These are phyloP conservation scores for Oriolus oriolus DNA, from an alignment of 2,113 vertebrate species.

Conservation along the genomic window DNA sequence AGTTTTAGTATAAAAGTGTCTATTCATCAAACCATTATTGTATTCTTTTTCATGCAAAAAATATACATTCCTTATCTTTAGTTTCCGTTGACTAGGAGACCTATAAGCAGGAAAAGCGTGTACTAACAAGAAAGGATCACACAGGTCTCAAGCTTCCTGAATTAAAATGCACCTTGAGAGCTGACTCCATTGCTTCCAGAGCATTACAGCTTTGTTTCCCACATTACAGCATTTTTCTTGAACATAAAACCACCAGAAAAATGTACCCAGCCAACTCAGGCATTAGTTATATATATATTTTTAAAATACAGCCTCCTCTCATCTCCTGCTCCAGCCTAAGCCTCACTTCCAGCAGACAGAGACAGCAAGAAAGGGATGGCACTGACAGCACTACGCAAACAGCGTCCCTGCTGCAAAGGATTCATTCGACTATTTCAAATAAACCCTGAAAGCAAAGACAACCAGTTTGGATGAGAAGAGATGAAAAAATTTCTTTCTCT, in stretches of 20 bases:
- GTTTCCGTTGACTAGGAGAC: not conserved
- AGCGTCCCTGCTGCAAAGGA: not conserved
- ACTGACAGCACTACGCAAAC: not conserved
- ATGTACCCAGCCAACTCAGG: not conserved
- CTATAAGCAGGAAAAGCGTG: not conserved
- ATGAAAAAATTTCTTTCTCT: not conserved
- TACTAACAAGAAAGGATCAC: not conserved
- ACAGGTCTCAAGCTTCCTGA: not conserved
- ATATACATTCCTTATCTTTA: not conserved
- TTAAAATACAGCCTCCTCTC: not conserved
- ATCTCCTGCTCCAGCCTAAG: not conserved
- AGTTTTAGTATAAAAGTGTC: not conserved
- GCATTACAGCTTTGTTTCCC: not conserved
- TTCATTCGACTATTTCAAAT: not conserved
- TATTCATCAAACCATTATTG: constrained; percentile 40
- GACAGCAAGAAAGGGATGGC: not conserved
- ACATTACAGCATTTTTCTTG: not conserved
- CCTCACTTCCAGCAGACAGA: not conserved
- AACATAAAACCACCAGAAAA: not conserved
- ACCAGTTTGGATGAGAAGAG: not conserved
- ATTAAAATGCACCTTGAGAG: not conserved
- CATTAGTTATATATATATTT: not conserved
- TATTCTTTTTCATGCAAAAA: not conserved
- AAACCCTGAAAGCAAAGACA: not conserved
- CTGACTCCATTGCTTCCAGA: not conserved